Base-by-base conservation (phyloP, 2,888 invertebrate genomes). In the Agrochola lota region DNA sequence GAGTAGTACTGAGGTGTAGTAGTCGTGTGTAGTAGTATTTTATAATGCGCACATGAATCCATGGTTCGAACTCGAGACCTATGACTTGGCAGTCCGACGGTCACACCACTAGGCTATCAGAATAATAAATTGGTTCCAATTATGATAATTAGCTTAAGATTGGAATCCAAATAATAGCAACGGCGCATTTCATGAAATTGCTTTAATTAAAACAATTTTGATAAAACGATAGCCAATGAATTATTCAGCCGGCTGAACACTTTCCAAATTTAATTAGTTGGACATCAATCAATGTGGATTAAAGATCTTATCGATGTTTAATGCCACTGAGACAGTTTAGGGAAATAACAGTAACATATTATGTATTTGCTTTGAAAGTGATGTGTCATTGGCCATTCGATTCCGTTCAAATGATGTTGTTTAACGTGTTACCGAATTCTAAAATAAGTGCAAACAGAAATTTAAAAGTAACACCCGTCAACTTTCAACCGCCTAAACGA, bases 401-500 rank as follows among this genome's bases (percentile, higher is more conserved):
- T 71, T 49, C 17, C 35, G 26, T 30, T 23, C 40, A 49, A 77
- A 69, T 15, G 70, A 84, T 84, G 85, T 78, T 82, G 88, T 84
- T 77, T 52, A 78, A 81, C 57, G 77, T 67, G 69, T 70, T 75
- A 59, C 71, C 74, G 0, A 76, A 70, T 67, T 63, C 75, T n/a
- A 89, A 85, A 46, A 87, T 89, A 80, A 83, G 87, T 77, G 79
- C 87, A 2, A 88, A 82, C 46, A 86, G 84, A 30, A 88, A 84
- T 73, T 88, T 92, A 49, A 93, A 92, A 91, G 90, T 93, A 5
- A 81, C 87, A 6, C 90, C 92, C 0, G 57, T 90, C 0, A 78
- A 77, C n/a, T 46, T 87, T 2, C 74, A 85, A 43, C 81, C 80
- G 15, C 66, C 78, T 8, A 90, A 90, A 75, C 83, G 83, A 20